These are phyloP conservation scores for Mesochorus sp. DNA, from an alignment of 2,888 invertebrate genomes.

Conservation along the genomic window DNA sequence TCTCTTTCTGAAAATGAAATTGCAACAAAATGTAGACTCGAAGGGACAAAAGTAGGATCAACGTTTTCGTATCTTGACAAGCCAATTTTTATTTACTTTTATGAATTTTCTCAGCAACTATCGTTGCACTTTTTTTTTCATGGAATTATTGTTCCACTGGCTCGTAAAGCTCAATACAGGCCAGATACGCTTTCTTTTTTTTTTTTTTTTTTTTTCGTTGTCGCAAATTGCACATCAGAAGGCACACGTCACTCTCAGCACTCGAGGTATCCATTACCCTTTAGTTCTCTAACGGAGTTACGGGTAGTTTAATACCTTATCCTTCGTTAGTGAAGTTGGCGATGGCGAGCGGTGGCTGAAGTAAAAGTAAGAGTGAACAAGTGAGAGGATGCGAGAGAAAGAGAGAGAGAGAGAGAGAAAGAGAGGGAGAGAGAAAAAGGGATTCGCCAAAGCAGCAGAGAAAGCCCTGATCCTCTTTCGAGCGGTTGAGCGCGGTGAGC, in stretches of 20 bases:
- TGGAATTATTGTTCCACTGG: no score
- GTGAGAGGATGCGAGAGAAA: no score
- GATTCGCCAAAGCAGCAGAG: conserved; percentile 33
- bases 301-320: conserved; percentile 50
- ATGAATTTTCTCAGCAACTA: no score
- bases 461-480: conserved; percentile 61
- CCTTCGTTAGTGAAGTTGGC: conserved; percentile 60
- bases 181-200: not conserved
- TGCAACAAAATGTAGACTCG: no score
- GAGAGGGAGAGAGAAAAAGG: conserved; percentile 27
- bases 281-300: conserved; percentile 53
- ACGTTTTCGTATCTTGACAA: no score
- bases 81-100: no score
- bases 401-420: not conserved
- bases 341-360: conserved; percentile 22
- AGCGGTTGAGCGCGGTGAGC: conserved; percentile 56
- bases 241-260: conserved; percentile 31
- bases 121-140: no score
- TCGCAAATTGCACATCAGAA: not conserved
- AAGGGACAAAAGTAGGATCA: no score
- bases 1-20: no score
- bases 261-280: conserved; percentile 53
- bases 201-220: conserved; percentile 8
- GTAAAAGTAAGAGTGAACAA: not conserved
- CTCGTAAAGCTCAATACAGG: no score